These are phyloP conservation scores for Henicopernis longicauda DNA, from an alignment of 2,113 vertebrate species.

Conservation along the genomic window DNA sequence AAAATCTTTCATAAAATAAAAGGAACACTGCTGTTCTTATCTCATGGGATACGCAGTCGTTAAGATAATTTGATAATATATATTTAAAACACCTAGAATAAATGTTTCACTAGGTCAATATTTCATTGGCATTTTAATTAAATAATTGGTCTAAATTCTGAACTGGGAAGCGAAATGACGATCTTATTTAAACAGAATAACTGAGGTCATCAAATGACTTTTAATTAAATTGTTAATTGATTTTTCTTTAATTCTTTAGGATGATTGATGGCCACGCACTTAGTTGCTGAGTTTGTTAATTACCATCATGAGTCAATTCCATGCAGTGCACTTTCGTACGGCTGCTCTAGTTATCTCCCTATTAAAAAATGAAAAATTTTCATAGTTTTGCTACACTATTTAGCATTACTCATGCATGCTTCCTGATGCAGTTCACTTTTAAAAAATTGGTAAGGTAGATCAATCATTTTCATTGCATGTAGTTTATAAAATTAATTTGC, in stretches of 20 bases:
- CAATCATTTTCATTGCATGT: background rate
- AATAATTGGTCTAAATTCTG: slow-evolving; percentile 67
- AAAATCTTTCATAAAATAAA: background rate
- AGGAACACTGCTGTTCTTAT: background rate
- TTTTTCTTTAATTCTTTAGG: slow-evolving; percentile 56
- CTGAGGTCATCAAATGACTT: slow-evolving; percentile 45
- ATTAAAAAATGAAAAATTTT: background rate
- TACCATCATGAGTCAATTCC: background rate
- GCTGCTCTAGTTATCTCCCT: background rate
- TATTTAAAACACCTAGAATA: slow-evolving; percentile 56
- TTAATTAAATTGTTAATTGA: slow-evolving; percentile 67
- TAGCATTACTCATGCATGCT: background rate
- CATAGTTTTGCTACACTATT: background rate
- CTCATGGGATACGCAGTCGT: background rate
- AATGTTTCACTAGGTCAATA: slow-evolving; percentile 50
- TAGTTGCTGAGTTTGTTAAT: slow-evolving; percentile 19
- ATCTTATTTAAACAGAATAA: slow-evolving; percentile 64
- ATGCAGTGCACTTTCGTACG: background rate
- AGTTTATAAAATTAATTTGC: background rate
- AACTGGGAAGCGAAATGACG: slow-evolving; percentile 45
- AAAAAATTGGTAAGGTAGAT: background rate
- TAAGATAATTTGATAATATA: slow-evolving; percentile 52
- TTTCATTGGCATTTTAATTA: slow-evolving; percentile 68
- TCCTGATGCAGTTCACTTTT: background rate
- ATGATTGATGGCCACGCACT: slow-evolving; percentile 23